These are phyloP conservation scores for Ceyx cyanopectus DNA, from an alignment of 2,113 vertebrate genomes.

Conservation along the genomic window DNA sequence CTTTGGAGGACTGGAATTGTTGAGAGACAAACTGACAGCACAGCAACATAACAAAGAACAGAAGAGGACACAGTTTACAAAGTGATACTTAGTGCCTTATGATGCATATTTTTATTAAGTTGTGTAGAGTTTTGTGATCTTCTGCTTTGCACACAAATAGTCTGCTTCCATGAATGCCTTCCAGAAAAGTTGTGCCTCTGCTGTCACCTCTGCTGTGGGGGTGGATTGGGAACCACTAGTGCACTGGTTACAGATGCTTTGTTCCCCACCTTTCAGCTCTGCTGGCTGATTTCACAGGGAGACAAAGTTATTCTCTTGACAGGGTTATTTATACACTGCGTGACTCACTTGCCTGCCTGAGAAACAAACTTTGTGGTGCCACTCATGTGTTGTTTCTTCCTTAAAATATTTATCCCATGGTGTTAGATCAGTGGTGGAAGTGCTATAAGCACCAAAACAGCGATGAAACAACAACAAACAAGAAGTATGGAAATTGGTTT, in stretches of 20 bases:
- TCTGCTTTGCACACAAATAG: not conserved
- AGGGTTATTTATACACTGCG: slow-evolving; percentile 9
- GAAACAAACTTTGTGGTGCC: slow-evolving; percentile 13
- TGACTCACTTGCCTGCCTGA: slow-evolving; percentile 44
- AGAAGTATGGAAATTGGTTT: not conserved
- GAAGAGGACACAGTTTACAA: not conserved
- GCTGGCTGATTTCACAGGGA: not conserved
- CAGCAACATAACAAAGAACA: not conserved
- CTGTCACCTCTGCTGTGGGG: not conserved
- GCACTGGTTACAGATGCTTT: fast-evolving
- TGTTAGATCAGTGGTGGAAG: not conserved
- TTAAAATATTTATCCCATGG: not conserved
- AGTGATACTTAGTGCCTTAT: not conserved
- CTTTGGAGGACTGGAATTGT: not conserved
- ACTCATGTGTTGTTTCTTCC: not conserved
- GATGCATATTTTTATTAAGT: not conserved
- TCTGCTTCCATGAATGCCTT: not conserved
- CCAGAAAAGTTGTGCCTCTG: not conserved
- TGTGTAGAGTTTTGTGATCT: not conserved
- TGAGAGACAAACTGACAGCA: not conserved
- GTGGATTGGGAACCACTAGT: not conserved
- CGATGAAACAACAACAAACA: not conserved
- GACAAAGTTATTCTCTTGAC: not conserved
- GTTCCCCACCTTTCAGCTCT: not conserved
- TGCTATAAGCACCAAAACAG: not conserved